A percentile compares a stretch with the other conserved stretches of the same genome.
These are phyloP conservation scores for Arctia plantaginis DNA, from an alignment of 2,888 invertebrate species.

Conservation along the genomic window DNA sequence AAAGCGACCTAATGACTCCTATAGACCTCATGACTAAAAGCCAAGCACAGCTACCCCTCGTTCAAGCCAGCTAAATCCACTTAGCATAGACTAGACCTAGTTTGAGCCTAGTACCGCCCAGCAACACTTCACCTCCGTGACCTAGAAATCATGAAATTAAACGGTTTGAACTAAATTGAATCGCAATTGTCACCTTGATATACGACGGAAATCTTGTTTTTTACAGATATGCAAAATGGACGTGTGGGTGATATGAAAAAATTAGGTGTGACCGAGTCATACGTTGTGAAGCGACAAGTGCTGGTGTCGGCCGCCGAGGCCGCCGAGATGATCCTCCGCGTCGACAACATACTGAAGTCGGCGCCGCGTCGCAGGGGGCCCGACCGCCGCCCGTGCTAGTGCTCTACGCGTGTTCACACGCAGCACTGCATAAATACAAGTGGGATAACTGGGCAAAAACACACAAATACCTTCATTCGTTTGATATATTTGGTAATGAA, in stretches of 20 bases:
- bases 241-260: conserved; percentile 95
- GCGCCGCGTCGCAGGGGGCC: conserved; percentile 95
- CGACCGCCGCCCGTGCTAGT: conserved; percentile 94
- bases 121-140: no score
- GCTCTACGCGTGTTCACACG: conserved; percentile 11
- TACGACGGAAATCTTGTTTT: neutral
- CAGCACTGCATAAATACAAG: conserved; percentile 30
- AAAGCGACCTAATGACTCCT: no score
- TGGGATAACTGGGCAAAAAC: conserved; percentile 17
- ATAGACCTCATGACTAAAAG: no score
- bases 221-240: conserved; percentile 94
- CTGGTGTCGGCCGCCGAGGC: conserved; percentile 97
- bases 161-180: neutral
- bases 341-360: conserved; percentile 98
- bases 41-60: no score
- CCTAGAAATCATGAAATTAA: no score
- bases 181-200: neutral
- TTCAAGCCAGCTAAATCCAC: no score
- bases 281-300: conserved; percentile 98
- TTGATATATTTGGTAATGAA: neutral
- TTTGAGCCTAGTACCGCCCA: no score
- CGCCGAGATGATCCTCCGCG: conserved; percentile 99
- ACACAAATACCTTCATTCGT: neutral
- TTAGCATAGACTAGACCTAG: no score
- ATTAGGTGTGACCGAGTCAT: conserved; percentile 98